Percentiles rank a stretch among this genome's conserved stretches.
Conservation (phyloP, 2,113 vertebrate genomes). For the Ceyx cyanopectus region DNA sequence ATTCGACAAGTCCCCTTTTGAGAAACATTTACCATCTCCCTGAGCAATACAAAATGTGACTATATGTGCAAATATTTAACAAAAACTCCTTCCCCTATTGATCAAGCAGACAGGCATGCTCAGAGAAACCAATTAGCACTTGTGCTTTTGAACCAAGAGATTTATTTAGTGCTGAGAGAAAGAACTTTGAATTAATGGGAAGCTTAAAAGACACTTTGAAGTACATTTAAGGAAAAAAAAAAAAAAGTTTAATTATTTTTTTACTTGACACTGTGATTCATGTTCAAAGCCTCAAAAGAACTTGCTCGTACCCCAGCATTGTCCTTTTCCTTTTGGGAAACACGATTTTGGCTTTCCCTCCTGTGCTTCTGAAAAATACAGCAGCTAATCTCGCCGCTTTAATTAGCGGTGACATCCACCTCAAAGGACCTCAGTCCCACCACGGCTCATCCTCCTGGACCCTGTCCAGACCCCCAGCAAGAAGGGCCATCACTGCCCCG, state of each 20-base stretch:
- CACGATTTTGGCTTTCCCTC: not conserved
- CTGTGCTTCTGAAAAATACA: not conserved
- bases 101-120: slow-evolving; percentile 45
- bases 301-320: not conserved
- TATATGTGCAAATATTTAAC: slow-evolving; percentile 65
- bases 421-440: not conserved
- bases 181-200: slow-evolving; percentile 19
- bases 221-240: slow-evolving; percentile 35
- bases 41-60: slow-evolving; percentile 35
- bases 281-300: slow-evolving; percentile 34
- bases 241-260: slow-evolving; percentile 66
- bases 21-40: slow-evolving; percentile 63
- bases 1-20: slow-evolving; percentile 25
- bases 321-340: slow-evolving; percentile 21
- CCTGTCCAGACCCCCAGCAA: not conserved
- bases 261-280: slow-evolving; percentile 62
- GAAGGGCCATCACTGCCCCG: not conserved
- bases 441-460: not conserved
- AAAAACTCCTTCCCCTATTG: slow-evolving; percentile 55
- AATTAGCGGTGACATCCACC: not conserved
- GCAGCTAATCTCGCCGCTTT: not conserved
- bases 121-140: slow-evolving; percentile 68
- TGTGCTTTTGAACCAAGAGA: slow-evolving; percentile 58
- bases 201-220: slow-evolving; percentile 66
- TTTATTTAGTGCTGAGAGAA: slow-evolving; percentile 56